These are phyloP conservation scores for Sminthurides aquaticus DNA, from an alignment of 2,888 invertebrate genomes.

Conservation along the genomic window DNA sequence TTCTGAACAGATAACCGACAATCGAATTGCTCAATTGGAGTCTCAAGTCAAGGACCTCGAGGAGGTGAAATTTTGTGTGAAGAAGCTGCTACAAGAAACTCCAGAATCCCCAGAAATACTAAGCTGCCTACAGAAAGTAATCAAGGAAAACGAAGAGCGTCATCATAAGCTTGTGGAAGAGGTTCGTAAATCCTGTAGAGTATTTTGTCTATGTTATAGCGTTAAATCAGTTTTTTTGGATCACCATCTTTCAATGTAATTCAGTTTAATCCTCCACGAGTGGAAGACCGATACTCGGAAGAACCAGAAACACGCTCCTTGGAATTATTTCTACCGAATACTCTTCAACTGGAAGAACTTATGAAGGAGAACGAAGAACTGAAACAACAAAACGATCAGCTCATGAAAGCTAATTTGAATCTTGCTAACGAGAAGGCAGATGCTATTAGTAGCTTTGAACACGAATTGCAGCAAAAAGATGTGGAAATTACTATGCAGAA, in stretches of 20 bases:
- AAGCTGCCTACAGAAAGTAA: not conserved
- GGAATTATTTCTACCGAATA: too few species aligned
- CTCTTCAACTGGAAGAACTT: not conserved
- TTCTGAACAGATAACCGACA: not conserved
- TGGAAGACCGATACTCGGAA: too few species aligned
- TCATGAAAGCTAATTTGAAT: not conserved
- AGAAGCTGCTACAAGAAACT: not conserved
- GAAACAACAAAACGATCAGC: not conserved
- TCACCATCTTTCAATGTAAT: not conserved
- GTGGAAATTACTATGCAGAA: constrained; percentile 42
- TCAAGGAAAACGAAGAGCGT: not conserved
- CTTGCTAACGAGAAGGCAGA: not conserved
- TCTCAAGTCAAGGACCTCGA: not conserved
- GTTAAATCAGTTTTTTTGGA: not conserved
- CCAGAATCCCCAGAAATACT: not conserved
- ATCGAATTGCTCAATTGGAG: not conserved
- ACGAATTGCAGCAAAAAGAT: constrained; percentile 29
- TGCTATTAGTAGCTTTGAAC: not conserved
- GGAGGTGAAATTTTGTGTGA: not conserved
- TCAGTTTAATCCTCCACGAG: not conserved
- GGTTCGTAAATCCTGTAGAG: not conserved
- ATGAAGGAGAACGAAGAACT: not conserved
- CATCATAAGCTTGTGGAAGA: not conserved
- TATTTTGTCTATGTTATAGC: not conserved
- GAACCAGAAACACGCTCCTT: too few species aligned